A percentile compares a stretch with the other conserved stretches of the same genome.
Evolutionary conservation across 2,888 invertebrate genomes (phyloP).

Genomic region (Hyppa rectilinea): DNA sequence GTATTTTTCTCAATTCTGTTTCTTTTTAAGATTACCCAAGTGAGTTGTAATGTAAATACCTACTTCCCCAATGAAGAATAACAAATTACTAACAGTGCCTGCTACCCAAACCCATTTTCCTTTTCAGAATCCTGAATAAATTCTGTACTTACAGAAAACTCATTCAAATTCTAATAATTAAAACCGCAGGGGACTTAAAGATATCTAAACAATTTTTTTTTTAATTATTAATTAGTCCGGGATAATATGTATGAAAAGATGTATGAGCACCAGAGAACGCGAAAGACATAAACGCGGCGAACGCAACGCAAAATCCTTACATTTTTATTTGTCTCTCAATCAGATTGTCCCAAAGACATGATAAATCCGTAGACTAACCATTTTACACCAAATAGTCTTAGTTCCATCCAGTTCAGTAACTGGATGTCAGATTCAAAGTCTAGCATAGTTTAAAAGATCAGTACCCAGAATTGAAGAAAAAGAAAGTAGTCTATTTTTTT

Average conservation of each 20-base stretch:
- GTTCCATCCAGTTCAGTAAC: too few relatives aligned
- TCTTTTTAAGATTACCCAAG: neutral
- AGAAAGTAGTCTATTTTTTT: conserved; percentile 3
- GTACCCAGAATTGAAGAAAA: neutral
- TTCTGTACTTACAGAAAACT: neutral
- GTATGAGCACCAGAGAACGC: neutral
- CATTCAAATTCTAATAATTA: neutral
- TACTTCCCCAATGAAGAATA: neutral
- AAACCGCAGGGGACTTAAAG: neutral
- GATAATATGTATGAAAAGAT: neutral
- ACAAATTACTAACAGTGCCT: conserved; percentile 7
- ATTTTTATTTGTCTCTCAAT: neutral
- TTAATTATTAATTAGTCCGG: neutral
- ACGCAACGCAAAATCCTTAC: neutral
- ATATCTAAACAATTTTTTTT: neutral
- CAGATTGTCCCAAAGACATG: neutral
- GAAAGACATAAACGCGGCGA: too few relatives aligned
- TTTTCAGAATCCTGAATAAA: neutral
- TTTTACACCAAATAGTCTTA: neutral
- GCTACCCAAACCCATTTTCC: neutral
- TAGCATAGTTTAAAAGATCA: neutral
- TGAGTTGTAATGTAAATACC: neutral
- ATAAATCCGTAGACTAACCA: neutral
- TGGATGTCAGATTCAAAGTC: neutral
- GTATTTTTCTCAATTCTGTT: neutral